Percentiles rank a stretch among this genome's conserved stretches.
Evolutionary conservation across 2,113 vertebrate species (phyloP).

Genomic region (Limanda limanda): DNA sequence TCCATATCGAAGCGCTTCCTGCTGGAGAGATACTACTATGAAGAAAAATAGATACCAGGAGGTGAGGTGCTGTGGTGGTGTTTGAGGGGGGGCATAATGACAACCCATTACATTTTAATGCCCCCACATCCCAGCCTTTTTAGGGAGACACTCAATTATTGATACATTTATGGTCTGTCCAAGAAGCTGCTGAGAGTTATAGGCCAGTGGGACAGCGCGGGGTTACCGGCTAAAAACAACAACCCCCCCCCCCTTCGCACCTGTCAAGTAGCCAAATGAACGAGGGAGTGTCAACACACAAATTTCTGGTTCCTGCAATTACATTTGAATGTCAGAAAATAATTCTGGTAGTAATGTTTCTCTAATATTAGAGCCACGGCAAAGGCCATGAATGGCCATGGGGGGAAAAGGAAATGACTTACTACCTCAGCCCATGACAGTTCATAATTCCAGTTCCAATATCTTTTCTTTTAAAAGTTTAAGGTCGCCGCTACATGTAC

Average conservation of each 20-base stretch:
- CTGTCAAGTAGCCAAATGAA: constrained; percentile 54
- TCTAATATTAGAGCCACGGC: constrained; percentile 73
- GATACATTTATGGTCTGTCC: constrained; percentile 64
- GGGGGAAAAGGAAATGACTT: constrained; percentile 67
- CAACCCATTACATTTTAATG: constrained; percentile 72
- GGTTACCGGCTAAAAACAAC: constrained; percentile 40
- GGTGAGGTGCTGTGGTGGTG: constrained; percentile 14
- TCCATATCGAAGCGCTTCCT: constrained; percentile 23
- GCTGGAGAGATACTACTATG: constrained; percentile 5
- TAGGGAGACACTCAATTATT: constrained; percentile 75
- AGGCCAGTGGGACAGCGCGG: constrained; percentile 28
- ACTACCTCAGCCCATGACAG: constrained; percentile 64
- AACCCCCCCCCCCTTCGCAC: constrained; percentile 1
- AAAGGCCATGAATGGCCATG: constrained; percentile 75
- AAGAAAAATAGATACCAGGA: background rate
- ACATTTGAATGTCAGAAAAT: constrained; percentile 83
- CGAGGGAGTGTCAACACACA: constrained; percentile 30
- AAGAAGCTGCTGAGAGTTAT: constrained; percentile 36
- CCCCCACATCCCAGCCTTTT: constrained; percentile 48
- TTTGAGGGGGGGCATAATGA: constrained; percentile 51
- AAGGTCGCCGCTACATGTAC: constrained; percentile 71
- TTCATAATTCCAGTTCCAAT: constrained; percentile 79
- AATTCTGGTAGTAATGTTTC: constrained; percentile 79
- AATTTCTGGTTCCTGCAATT: constrained; percentile 60
- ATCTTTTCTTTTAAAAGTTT: constrained; percentile 76